Percentiles rank a stretch among this genome's conserved stretches.
Evolutionary conservation across 2,888 invertebrate genomes (phyloP).

Genomic region (Lasioglossum morio): DNA sequence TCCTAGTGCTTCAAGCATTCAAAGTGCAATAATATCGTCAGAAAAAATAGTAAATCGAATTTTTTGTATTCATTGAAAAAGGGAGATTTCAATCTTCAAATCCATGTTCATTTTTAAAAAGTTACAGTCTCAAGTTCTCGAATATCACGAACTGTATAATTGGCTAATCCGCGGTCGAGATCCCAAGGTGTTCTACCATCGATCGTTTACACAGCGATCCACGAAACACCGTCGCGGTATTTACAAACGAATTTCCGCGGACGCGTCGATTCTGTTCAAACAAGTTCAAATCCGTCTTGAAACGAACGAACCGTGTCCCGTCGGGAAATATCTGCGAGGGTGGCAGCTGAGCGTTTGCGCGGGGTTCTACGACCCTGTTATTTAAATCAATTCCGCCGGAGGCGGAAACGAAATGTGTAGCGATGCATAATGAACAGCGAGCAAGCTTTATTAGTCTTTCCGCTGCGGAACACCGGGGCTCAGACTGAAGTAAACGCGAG

Average conservation of each 20-base stretch:
- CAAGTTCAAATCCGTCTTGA: not conserved
- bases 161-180: not conserved
- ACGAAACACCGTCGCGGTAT: not conserved
- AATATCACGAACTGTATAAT: not conserved
- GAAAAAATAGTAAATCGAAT: too few species aligned
- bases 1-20: too few species aligned
- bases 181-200: not conserved
- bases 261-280: not conserved
- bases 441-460: conserved; percentile 13
- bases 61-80: too few species aligned
- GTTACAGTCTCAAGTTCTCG: too few species aligned
- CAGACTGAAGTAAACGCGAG: too few species aligned
- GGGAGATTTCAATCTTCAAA: too few species aligned
- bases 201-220: not conserved
- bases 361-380: not conserved
- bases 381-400: conserved; percentile 4
- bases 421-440: not conserved
- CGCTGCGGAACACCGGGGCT: not conserved
- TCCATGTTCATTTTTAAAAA: not conserved
- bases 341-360: not conserved
- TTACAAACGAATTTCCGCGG: not conserved
- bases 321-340: not conserved
- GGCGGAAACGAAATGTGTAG: not conserved
- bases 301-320: not conserved
- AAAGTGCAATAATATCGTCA: too few species aligned